A percentile compares a stretch with the other conserved stretches of the same genome.
Evolutionary conservation across 92 coral and sea anemone genomes (phyloP).

Genomic region (Porites divaricata): DNA sequence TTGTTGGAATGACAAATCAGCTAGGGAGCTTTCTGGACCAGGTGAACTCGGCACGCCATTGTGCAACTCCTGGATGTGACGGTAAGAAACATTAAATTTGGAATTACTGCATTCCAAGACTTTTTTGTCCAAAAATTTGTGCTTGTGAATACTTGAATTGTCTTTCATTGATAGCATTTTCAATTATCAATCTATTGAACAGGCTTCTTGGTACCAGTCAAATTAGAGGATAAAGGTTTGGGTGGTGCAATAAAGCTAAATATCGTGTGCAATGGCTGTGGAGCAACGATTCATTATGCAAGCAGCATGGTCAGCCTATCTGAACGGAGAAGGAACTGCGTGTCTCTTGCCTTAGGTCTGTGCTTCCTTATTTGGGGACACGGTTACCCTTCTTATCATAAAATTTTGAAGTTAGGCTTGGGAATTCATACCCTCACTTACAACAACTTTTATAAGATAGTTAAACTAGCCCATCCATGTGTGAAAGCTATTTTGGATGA

Average conservation of each 20-base stretch:
- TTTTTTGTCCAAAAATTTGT: no score
- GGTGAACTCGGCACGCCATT: neutral
- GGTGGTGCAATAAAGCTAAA: neutral
- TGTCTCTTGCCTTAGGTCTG: neutral
- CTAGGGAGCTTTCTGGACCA: neutral
- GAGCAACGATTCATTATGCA: neutral
- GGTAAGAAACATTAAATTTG: no score
- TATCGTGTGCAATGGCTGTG: neutral
- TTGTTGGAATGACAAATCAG: neutral
- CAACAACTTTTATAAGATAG: conserved; percentile 15
- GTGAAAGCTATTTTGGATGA: conserved; percentile 29
- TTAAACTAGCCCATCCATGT: conserved; percentile 18
- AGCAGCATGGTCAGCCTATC: neutral
- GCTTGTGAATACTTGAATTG: no score
- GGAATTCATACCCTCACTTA: conserved; percentile 22
- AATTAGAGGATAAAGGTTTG: neutral
- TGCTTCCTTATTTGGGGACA: conserved; percentile 5
- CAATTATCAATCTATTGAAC: neutral
- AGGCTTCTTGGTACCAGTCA: neutral
- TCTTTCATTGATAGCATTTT: neutral
- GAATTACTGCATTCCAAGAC: neutral
- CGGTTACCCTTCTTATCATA: conserved; percentile 6
- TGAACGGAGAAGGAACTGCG: neutral
- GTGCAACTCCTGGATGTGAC: neutral
- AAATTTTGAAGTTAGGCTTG: conserved; percentile 17